Evolutionary conservation across 2,888 invertebrate species (phyloP), one percentile per base, ranked within the genome.

Genomic region (Sinopyrophorus schimmeli): DNA sequence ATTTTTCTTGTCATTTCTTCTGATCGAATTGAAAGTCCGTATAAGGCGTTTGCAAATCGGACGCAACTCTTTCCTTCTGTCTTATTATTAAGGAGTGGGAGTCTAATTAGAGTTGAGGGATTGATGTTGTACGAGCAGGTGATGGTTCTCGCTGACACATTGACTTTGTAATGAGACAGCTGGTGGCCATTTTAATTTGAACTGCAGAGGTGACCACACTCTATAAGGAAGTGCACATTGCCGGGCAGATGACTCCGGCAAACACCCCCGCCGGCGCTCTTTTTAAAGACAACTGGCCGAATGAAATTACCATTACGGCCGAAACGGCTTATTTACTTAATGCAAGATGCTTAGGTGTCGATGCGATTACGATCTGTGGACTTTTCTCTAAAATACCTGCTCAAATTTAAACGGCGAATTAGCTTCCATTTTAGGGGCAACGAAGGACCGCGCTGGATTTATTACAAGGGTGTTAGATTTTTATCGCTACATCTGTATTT

Each of bases 191-290:
- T 65, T 66, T 68, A 66, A 67, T 67, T 66, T 66, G 64, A 47
- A 34, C 53, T 39, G 56, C 54, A 58, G 64, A 65, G 63, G 62
- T 66, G 66, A 67, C 65, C 66, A 65, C 58, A 61, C 65, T 63
- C 60, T 66, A 65, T 67, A 67, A 66, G 66, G 66, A 67, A 65
- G 61, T 66, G 64, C 69, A 67, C 69, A 66, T 68, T 67, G 67
- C 63, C 59, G 57, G 64, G 66, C 68, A 67, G 68, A 67, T 67
- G 68, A 69, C 59, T 58, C 26, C 31, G 40, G 43, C 54, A 59
- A 62, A 66, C 67, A 64, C 68, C 67, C 67, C 66, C 68, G 64
- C 62, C 62, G 67, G 66, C 67, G 28, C 32, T 46, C 39, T 39
- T 42, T 48, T 34, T 32, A 41, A 41, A 20, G 35, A 31, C 46